Evolutionary conservation across 2,797 vertebrate species (phyloP).

Genomic region (Fistularia commersonii): DNA sequence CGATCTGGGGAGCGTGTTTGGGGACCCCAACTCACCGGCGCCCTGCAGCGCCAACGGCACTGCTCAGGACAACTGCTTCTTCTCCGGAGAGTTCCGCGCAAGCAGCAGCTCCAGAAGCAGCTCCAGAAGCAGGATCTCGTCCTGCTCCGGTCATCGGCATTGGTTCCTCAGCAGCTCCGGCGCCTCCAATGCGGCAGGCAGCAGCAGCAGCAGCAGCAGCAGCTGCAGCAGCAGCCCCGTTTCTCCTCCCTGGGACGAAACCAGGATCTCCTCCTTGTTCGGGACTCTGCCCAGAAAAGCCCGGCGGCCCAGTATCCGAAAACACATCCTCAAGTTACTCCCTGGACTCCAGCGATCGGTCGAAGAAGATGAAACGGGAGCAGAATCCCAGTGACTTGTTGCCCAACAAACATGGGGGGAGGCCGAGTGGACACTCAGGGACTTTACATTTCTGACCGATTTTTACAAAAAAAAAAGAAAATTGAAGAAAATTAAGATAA

Average conservation of each 20-base stretch:
- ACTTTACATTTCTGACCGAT: too few species aligned
- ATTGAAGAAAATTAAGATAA: too few species aligned
- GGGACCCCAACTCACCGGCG: constrained; percentile 69
- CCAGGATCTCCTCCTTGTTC: constrained; percentile 71
- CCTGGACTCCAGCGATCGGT: constrained; percentile 87
- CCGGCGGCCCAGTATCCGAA: constrained; percentile 79
- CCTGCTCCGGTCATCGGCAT: constrained; percentile 56
- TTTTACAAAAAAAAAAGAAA: too few species aligned
- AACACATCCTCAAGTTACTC: constrained; percentile 85
- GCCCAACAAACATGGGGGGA: too few species aligned
- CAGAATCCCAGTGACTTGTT: constrained; percentile 16
- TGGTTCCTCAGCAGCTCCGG: constrained; percentile 70
- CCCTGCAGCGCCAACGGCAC: constrained; percentile 78
- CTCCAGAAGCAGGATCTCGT: constrained; percentile 11
- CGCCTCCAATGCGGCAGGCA: constrained; percentile 80
- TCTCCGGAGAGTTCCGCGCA: constrained; percentile 53
- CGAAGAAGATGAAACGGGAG: constrained; percentile 81
- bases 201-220: constrained; percentile 65
- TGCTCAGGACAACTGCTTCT: constrained; percentile 76
- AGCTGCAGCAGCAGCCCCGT: constrained; percentile 75
- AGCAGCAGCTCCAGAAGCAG: constrained; percentile 26
- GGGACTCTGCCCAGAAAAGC: constrained; percentile 87
- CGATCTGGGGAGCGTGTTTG: constrained; percentile 77
- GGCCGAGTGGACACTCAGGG: too few species aligned
- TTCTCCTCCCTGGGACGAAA: constrained; percentile 81